Evolutionary conservation across 2,797 vertebrate species (phyloP), one percentile per base, ranked within the genome.

Genomic region (Hoplostethus mediterraneus): DNA sequence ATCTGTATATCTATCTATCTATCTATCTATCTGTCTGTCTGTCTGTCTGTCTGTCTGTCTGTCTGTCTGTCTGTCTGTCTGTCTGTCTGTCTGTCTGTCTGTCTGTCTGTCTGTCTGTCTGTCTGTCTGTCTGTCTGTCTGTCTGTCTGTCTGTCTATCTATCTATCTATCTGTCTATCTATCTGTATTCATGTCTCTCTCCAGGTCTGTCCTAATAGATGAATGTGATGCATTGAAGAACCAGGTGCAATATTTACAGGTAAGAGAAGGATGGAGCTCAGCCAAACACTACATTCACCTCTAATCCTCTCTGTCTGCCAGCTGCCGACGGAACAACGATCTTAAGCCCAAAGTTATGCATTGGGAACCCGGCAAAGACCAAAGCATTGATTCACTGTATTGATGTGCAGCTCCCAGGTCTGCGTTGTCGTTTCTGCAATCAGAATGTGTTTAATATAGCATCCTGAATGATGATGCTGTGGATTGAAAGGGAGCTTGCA

Each of bases 231-330:
- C 58, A 0, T 67, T 97, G 81, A 93, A 92, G 62, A 90, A 54
- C 57, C 87, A 94, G 53, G 76, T 96, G 63, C 42, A 83, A 54
- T 60, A 86, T 75, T 87, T 97, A 54, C 95, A 96, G 96, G 97
- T 97, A 57, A n/a, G 2, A 74, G 36, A 28, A 54, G 10, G 13
- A 67, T 55, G 8, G 12, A 57, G 51, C 78, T 28, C 47, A 54
- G 28, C 14, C 36, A 72, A 54, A 3, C 13, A 44, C 10, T 44
- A 56, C 75, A 14, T 36, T 0, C 36, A 67, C 63, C 17, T 62
- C 51, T 44, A 65, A 56, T 73, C 30, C 9, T 55, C 9, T 25
- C 51, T 61, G 31, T 54, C 67, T 65, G 58, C 58, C 16, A 36
- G 52, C 59, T 54, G 8, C 21, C 21, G 58, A 58, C 47, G 21